Evolutionary conservation across 2,797 vertebrate species (phyloP).

Genomic region (Crocidura indochinensis): DNA sequence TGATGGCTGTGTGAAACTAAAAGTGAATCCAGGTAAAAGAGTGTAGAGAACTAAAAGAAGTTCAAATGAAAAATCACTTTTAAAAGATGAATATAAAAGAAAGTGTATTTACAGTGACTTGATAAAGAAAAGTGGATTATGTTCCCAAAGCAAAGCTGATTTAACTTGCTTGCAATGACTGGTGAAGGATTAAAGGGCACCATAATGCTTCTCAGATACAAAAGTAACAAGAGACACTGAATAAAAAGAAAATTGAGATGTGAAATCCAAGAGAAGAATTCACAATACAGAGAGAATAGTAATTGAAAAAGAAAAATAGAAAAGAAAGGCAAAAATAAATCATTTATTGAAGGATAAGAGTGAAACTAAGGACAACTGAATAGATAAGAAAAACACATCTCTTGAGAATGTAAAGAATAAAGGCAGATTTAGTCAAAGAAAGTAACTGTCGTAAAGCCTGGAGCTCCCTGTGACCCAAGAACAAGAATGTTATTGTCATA

Average conservation of each 20-base stretch:
- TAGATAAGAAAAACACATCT: slow-evolving; percentile 40
- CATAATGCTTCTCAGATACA: not conserved
- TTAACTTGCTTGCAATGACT: slow-evolving; percentile 14
- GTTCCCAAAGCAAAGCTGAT: slow-evolving; percentile 46
- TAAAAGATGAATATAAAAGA: slow-evolving; percentile 18
- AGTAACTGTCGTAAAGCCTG: not conserved
- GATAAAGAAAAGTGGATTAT: slow-evolving; percentile 46
- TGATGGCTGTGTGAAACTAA: not conserved
- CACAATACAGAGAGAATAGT: not conserved
- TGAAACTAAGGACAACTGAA: slow-evolving; percentile 22
- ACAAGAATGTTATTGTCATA: not conserved
- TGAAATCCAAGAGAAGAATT: slow-evolving; percentile 9
- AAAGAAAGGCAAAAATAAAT: slow-evolving; percentile 43
- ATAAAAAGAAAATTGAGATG: slow-evolving; percentile 63
- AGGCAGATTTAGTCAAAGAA: slow-evolving; percentile 2
- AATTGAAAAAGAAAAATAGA: not conserved
- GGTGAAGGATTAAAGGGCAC: slow-evolving; percentile 29
- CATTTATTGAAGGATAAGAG: slow-evolving; percentile 15
- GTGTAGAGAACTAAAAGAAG: not conserved
- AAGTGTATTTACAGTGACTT: not conserved
- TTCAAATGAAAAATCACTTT: not conserved
- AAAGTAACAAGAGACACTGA: not conserved
- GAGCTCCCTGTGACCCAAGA: not conserved
- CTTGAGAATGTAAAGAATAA: slow-evolving; percentile 16
- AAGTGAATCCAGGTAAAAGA: slow-evolving; percentile 56